phyloP scores from a whole-genome alignment of 2,113 vertebrate species.

The Phaethon lepturus region DNA sequence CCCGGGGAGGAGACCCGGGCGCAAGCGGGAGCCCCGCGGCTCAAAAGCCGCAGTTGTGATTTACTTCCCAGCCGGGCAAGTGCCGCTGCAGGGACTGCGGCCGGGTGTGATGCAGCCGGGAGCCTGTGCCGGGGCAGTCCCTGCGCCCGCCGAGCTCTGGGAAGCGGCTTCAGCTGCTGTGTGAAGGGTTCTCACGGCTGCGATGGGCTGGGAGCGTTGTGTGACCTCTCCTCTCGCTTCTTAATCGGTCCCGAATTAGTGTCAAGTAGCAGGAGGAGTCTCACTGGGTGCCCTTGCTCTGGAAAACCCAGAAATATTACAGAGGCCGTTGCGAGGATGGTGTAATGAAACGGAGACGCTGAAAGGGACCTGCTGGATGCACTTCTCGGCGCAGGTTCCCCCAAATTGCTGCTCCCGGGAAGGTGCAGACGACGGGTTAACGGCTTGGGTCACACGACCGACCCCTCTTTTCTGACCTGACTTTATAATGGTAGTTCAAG shows the following conservation, averaged over 20 bases:
- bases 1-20: neutral
- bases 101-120: too few relatives aligned
- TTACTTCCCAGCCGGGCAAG: neutral
- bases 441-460: accelerated
- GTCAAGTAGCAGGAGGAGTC: neutral
- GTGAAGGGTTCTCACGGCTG: neutral
- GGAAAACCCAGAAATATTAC: accelerated
- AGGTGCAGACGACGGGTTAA: accelerated
- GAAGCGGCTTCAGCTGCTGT: neutral
- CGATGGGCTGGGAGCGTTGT: neutral
- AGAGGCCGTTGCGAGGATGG: neutral
- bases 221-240: neutral
- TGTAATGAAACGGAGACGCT: too few relatives aligned
- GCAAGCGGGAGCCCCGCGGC: neutral
- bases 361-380: neutral
- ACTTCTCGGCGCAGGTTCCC: neutral
- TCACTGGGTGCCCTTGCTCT: neutral
- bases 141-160: neutral
- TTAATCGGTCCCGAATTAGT: neutral
- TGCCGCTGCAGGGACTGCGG: neutral
- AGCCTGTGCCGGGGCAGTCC: too few relatives aligned
- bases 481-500: neutral
- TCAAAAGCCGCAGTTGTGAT: neutral
- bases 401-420: neutral
- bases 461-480: neutral